These are phyloP conservation scores for Notothenia rossii DNA, from an alignment of 2,113 vertebrate species.

Conservation along the genomic window DNA sequence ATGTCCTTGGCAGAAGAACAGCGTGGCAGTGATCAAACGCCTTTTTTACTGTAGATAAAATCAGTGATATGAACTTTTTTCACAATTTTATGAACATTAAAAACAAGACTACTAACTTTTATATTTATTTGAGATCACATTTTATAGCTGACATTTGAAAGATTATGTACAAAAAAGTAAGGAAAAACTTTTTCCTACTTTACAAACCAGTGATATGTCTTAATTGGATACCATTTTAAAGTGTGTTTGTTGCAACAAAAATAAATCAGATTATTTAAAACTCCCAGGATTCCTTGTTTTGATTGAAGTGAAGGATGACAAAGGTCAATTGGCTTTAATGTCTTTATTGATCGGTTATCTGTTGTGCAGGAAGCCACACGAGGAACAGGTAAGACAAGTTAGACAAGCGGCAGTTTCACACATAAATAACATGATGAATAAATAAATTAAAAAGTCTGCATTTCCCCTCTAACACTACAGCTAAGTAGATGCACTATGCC, in stretches of 20 bases:
- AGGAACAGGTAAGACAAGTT: conserved; percentile 22
- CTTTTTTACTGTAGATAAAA: conserved; percentile 7
- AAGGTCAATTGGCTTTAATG: not conserved
- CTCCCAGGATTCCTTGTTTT: not conserved
- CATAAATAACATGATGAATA: conserved; percentile 24
- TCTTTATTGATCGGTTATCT: conserved; percentile 70
- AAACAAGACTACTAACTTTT: conserved; percentile 25
- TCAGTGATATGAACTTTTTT: conserved; percentile 7
- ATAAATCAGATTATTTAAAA: conserved; percentile 22
- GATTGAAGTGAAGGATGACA: not conserved
- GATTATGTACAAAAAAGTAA: conserved; percentile 16
- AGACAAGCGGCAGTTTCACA: conserved; percentile 49
- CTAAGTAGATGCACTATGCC: conserved; percentile 27
- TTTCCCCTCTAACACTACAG: conserved; percentile 16
- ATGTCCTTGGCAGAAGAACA: conserved; percentile 67
- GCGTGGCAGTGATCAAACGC: conserved; percentile 66
- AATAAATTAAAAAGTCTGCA: not conserved
- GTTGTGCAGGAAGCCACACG: conserved; percentile 64
- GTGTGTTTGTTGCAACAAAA: conserved; percentile 47
- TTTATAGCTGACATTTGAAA: not conserved
- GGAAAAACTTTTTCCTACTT: too few relatives aligned
- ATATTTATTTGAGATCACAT: conserved; percentile 24
- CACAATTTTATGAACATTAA: not conserved
- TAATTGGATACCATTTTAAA: not conserved
- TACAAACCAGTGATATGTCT: not conserved